Percentiles rank a stretch among this genome's conserved stretches.
Conservation (phyloP, 2,113 vertebrate genomes). For the Thamnaconus septentrionalis region DNA sequence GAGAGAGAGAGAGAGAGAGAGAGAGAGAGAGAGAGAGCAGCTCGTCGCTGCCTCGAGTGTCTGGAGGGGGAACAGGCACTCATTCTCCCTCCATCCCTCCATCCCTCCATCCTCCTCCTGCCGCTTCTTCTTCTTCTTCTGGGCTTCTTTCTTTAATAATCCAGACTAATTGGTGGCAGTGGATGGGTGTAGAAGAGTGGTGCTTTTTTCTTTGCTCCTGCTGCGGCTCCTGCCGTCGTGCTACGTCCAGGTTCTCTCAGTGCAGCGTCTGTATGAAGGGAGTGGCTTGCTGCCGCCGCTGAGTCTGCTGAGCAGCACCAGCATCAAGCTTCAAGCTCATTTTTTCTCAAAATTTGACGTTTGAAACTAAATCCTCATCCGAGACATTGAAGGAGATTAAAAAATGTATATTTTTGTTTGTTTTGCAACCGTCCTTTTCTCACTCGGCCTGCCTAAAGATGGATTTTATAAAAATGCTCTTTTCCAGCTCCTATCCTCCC, state of each 20-base stretch:
- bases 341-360: too few species aligned
- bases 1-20: too few species aligned
- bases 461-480: too few species aligned
- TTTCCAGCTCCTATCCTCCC: too few species aligned
- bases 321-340: too few species aligned
- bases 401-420: too few species aligned
- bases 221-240: conserved; percentile 21
- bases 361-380: too few species aligned
- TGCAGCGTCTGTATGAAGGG: conserved; percentile 38
- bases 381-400: too few species aligned
- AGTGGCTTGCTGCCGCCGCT: conserved; percentile 41
- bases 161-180: conserved; percentile 12
- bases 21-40: too few species aligned
- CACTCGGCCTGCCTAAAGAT: too few species aligned
- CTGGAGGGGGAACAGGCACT: conserved; percentile 20
- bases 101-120: neutral
- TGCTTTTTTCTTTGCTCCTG: conserved; percentile 6
- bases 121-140: conserved; percentile 28
- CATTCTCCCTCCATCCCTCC: neutral
- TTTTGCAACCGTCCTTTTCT: too few species aligned
- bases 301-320: neutral
- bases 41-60: conserved; percentile 23
- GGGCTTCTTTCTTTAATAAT: conserved; percentile 37
- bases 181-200: conserved; percentile 30
- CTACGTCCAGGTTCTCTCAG: conserved; percentile 26